Base-by-base conservation (phyloP, 1,140 invertebrate genomes). In the Halictus rubicundus region DNA sequence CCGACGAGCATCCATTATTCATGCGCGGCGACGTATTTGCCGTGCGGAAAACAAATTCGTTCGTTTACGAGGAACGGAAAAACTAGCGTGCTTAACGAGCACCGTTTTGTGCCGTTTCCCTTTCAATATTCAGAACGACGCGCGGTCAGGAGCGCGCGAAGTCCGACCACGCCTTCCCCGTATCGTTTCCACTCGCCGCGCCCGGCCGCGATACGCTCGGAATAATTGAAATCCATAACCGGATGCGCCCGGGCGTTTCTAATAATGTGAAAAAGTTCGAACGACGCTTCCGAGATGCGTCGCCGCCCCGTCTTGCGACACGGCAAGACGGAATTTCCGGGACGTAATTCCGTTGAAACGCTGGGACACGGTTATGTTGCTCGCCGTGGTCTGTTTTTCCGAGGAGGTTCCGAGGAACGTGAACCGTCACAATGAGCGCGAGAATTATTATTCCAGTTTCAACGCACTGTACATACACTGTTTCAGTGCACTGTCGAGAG, bases 1-100 rank as follows among this genome's bases (percentile, higher is more conserved):
- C 75, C 57, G 71, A 80, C 70, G 64, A 59, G 16, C 25, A 86
- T 87, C 74, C 73, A 88, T 87, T 87, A 88, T 88, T 87, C 85
- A 88, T 87, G 64, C 69, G 12, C 66, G 32, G 61, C 65, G 66
- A 81, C 65, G 68, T 54, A 70, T 61, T 70, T 64, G 46, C 64
- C 39, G 54, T 52, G 76, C 42, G 74, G 59, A 63, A 87, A 86
- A 86, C 83, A 86, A 85, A 86, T 87, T 85, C 73, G 69, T 83
- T 73, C 64, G 75, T 71, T 82, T 64, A 71, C 46, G 54, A 37
- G 59, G 54, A 54, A 66, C 23, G 60, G 54, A 78, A 87, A 81
- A 83, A 78, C 39, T 81, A 59, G 32, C 54, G 65, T 68, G 73
- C 42, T 81, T 81, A 87, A 87, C 81, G 72, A 86, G 81, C 65